Percentiles rank a stretch among this genome's conserved stretches.
phyloP scores from a whole-genome alignment of 1,140 invertebrate species.

The Drosophila micromelanica region DNA sequence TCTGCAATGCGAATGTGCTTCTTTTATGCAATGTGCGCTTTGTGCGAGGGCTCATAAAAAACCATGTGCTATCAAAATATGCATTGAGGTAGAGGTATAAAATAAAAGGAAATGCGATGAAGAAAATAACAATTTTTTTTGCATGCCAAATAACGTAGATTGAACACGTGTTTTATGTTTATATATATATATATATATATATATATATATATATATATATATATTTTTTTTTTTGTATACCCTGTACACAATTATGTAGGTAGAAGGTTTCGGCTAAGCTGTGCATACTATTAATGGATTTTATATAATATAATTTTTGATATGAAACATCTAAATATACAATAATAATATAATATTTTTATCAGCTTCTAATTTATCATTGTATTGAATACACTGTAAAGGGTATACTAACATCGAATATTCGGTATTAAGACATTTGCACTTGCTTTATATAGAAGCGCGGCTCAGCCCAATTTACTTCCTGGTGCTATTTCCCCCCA shows the following conservation, averaged over 20 bases:
- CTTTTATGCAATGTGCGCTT: constrained; percentile 9
- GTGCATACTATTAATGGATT: too few species aligned
- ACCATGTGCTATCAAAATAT: constrained; percentile 43
- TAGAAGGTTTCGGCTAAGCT: too few species aligned
- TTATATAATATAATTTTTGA: too few species aligned
- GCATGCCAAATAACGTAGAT: constrained; percentile 55
- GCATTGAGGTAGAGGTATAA: constrained; percentile 27
- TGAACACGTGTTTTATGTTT: constrained; percentile 61
- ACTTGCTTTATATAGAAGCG: constrained; percentile 16
- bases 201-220: too few species aligned
- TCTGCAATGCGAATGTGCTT: background rate
- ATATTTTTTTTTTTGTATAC: too few species aligned
- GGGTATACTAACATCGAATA: too few species aligned
- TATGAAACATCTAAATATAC: too few species aligned
- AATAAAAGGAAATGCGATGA: background rate
- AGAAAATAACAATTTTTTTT: constrained; percentile 61
- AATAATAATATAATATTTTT: too few species aligned
- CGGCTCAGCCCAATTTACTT: constrained; percentile 22
- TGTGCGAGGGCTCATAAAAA: constrained; percentile 36
- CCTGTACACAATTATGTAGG: too few species aligned
- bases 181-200: constrained; percentile 15
- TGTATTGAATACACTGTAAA: too few species aligned
- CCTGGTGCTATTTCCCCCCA: background rate
- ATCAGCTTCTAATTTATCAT: too few species aligned
- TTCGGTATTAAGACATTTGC: background rate